phyloP scores from a whole-genome alignment of 2,113 vertebrate species.

The Zosterops japonicus region DNA sequence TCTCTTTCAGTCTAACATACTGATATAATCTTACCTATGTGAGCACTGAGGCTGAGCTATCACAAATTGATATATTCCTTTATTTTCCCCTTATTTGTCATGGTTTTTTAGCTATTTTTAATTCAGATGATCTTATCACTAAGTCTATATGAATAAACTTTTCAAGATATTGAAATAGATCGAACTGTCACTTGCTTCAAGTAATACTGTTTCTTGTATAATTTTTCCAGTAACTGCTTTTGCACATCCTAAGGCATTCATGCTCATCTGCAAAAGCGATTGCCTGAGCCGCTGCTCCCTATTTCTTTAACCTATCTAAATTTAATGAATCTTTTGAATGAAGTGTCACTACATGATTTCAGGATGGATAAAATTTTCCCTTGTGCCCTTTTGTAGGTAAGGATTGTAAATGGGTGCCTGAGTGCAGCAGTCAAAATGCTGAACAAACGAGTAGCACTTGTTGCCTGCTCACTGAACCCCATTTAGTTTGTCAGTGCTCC shows the following conservation, averaged over 20 bases:
- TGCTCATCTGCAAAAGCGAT: neutral
- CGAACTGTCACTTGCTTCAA: neutral
- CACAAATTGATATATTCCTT: neutral
- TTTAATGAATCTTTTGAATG: neutral
- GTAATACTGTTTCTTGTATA: neutral
- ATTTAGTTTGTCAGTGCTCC: neutral
- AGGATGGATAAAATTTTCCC: neutral
- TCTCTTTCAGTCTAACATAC: neutral
- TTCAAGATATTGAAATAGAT: neutral
- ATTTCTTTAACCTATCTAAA: neutral
- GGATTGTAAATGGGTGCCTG: neutral
- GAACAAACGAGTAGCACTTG: accelerated
- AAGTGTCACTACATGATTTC: neutral
- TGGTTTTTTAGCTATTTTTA: neutral
- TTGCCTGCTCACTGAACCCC: neutral
- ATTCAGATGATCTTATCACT: neutral
- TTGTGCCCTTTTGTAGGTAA: neutral
- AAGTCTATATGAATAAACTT: neutral
- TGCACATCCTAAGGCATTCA: neutral
- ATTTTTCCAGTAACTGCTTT: neutral
- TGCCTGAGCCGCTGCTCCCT: neutral
- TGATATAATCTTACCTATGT: neutral
- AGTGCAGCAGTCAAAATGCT: neutral
- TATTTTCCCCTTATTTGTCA: neutral
- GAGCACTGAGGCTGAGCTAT: neutral